These are phyloP conservation scores for Argya squamiceps DNA, from an alignment of 2,797 vertebrate genomes.

Conservation along the genomic window DNA sequence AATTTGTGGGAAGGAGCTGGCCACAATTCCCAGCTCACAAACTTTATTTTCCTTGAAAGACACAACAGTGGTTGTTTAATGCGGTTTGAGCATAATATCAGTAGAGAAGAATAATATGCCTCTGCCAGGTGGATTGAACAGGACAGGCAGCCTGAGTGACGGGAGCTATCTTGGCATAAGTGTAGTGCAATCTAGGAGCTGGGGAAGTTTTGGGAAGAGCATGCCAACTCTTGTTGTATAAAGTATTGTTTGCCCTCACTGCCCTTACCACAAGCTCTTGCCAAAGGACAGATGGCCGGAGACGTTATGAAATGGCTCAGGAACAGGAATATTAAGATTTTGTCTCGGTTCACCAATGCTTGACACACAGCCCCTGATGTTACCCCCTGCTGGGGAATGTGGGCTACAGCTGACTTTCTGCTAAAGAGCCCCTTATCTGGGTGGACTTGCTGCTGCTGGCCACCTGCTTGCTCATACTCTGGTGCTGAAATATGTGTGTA, in stretches of 20 bases:
- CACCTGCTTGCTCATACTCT: not conserved
- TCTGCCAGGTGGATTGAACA: not conserved
- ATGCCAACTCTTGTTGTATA: not conserved
- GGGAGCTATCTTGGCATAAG: not conserved
- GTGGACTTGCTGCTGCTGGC: not conserved
- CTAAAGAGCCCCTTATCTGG: not conserved
- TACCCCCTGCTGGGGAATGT: not conserved
- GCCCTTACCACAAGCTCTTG: not conserved
- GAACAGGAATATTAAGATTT: constrained; percentile 30
- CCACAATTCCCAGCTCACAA: not conserved
- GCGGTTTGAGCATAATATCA: not conserved
- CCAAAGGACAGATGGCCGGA: constrained; percentile 25
- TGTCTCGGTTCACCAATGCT: not conserved
- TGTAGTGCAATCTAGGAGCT: rapidly evolving
- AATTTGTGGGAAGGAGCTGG: not conserved
- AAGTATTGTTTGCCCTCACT: not conserved
- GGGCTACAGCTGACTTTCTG: not conserved
- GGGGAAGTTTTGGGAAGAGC: not conserved
- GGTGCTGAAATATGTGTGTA: not conserved
- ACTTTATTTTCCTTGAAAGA: not conserved
- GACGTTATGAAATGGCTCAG: constrained; percentile 24
- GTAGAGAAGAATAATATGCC: not conserved
- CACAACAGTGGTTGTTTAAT: not conserved
- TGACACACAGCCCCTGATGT: not conserved
- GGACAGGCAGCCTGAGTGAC: not conserved